These are phyloP conservation scores for Samia ricini DNA, from an alignment of 1,140 invertebrate genomes.

Conservation along the genomic window DNA sequence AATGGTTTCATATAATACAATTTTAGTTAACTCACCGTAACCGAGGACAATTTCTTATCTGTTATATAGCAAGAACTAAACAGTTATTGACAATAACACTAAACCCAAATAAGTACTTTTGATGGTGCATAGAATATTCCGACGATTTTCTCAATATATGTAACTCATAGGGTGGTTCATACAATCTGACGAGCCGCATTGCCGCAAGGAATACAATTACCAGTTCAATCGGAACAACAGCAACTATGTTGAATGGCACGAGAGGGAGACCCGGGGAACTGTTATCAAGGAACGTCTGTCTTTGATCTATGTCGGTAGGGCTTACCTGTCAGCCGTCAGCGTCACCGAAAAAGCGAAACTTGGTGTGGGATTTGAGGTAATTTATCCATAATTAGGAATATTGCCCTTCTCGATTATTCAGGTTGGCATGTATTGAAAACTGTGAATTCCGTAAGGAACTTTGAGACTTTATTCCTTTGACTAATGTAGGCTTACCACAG, in stretches of 20 bases:
- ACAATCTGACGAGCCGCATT: slow-evolving; percentile 85
- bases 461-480: no score
- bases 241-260: slow-evolving; percentile 91
- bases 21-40: no score
- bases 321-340: slow-evolving; percentile 88
- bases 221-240: slow-evolving; percentile 81
- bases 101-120: no score
- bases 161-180: slow-evolving; percentile 85
- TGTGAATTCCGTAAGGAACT: no score
- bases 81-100: no score
- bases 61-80: no score
- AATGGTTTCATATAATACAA: no score
- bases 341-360: slow-evolving; percentile 93
- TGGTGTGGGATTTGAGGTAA: slow-evolving; percentile 89
- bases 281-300: slow-evolving; percentile 81
- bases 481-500: no score
- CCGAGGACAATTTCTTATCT: no score
- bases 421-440: no score
- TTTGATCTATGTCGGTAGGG: slow-evolving; percentile 88
- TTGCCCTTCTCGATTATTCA: no score
- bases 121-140: not conserved
- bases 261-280: slow-evolving; percentile 82
- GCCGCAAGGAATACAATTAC: slow-evolving; percentile 91
- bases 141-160: not conserved
- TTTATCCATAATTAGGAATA: not conserved